These are phyloP conservation scores for Euglossa dilemma DNA, from an alignment of 1,140 invertebrate genomes.

Conservation along the genomic window DNA sequence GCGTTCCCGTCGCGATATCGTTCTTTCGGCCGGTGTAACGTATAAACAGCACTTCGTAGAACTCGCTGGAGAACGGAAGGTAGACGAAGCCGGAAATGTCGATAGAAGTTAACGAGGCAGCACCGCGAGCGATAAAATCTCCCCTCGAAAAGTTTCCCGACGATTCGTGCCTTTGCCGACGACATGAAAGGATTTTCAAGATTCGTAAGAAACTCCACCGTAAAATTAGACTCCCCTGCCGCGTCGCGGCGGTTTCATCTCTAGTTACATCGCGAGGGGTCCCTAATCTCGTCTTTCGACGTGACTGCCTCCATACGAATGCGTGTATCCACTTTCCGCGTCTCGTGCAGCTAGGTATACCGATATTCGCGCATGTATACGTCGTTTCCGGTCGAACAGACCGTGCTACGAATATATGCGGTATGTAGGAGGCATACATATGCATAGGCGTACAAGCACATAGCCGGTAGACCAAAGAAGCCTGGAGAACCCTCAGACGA, in stretches of 20 bases:
- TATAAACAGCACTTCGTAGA: not conserved
- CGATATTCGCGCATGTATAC: not conserved
- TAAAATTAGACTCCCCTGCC: conserved; percentile 17
- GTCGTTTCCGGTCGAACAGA: conserved; percentile 6
- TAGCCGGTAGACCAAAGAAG: conserved; percentile 24
- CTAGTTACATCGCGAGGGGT: conserved; percentile 14
- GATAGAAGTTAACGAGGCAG: conserved; percentile 44
- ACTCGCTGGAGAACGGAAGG: not conserved
- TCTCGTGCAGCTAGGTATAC: not conserved
- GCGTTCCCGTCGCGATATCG: too few relatives aligned
- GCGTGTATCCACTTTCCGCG: not conserved
- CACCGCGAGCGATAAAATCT: conserved; percentile 34
- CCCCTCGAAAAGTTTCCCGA: not conserved
- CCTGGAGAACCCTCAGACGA: conserved; percentile 43
- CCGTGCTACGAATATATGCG: conserved; percentile 12
- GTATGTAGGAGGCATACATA: conserved; percentile 36
- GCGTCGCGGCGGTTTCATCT: not conserved
- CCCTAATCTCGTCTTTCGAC: conserved; percentile 47
- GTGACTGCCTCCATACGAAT: conserved; percentile 7
- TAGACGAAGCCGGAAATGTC: conserved; percentile 27
- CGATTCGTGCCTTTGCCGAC: conserved; percentile 8
- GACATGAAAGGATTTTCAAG: conserved; percentile 34
- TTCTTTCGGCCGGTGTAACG: not conserved
- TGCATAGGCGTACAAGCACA: conserved; percentile 19
- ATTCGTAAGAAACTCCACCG: conserved; percentile 17